Evolutionary conservation across 2,888 invertebrate genomes (phyloP), one percentile per base, ranked within the genome.

Genomic region (Tenthredo scrophulariae): DNA sequence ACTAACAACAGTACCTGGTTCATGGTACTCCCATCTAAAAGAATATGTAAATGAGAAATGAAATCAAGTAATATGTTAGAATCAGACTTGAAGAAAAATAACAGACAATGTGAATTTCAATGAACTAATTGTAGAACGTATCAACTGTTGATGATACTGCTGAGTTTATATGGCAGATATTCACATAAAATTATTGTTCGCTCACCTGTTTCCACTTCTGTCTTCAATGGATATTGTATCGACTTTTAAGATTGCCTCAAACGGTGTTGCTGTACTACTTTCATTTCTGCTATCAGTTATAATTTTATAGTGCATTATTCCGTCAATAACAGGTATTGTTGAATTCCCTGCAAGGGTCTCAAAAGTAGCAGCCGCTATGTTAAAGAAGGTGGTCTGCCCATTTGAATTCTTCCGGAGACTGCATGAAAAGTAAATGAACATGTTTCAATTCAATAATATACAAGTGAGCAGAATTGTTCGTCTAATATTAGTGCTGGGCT

Each of bases 171-270:
- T 6, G 0, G 22, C 43, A n/a, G n/a, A 22, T 40, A 4, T 67
- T 15, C 18, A 18, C 9, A 13, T 40, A 22, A 54, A 9, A 67
- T 29, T 33, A 67, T 29, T 67, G 18, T 29, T 46, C 13, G 50
- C 83, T 83, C 67, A 91, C 93, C 91, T 92, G 84, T 92, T 89
- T 43, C 91, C 91, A 80, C 87, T 90, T 67, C 92, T 89, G 87
- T 93, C 92, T 85, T 93, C 92, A 22, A 93, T 77, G 2, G 86
- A 37, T 37, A 93, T 85, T 87, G 89, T 89, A 80, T 91, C 88
- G 22, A 93, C 13, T 13, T 89, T 85, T n/a, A 93, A 74, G 15
- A 84, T 86, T 13, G 88, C 84, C 7, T 86, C 85, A 37, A 87
- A 85, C 46, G 88, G 79, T 77, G 87, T 86, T 37, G 84, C 84